A percentile compares a stretch with the other conserved stretches of the same genome.
phyloP scores from a whole-genome alignment of 2,113 vertebrate species.

The Sturnus vulgaris region DNA sequence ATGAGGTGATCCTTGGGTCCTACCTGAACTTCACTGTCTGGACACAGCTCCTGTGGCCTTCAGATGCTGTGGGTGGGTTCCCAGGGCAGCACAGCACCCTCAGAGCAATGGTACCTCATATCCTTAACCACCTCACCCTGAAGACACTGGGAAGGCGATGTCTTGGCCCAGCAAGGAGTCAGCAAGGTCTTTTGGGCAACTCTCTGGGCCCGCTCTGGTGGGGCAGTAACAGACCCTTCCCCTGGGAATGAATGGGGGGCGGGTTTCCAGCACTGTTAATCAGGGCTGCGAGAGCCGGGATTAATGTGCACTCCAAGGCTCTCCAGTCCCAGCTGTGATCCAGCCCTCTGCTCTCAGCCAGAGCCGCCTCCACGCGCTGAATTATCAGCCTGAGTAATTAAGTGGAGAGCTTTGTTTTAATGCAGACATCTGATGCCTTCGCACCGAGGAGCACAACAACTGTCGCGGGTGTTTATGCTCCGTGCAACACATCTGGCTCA shows the following conservation, averaged over 20 bases:
- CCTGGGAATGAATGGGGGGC: not conserved
- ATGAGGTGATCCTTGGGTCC: accelerated
- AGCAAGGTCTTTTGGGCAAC: not conserved
- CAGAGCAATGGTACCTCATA: accelerated
- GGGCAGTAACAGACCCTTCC: not conserved
- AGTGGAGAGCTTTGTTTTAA: conserved; percentile 65
- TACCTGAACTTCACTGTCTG: not conserved
- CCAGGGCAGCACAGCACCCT: not conserved
- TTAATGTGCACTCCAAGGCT: conserved; percentile 57
- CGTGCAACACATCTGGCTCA: conserved; percentile 58
- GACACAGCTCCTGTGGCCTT: not conserved
- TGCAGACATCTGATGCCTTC: conserved; percentile 61
- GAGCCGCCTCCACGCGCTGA: conserved; percentile 44
- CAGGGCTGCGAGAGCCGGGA: conserved; percentile 16
- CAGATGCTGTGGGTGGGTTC: not conserved
- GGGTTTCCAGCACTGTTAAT: conserved; percentile 38
- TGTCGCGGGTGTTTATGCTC: conserved; percentile 55
- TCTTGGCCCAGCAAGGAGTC: not conserved
- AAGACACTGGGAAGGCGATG: accelerated
- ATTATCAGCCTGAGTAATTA: conserved; percentile 62
- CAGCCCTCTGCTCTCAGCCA: conserved; percentile 54
- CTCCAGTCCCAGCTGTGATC: conserved; percentile 59
- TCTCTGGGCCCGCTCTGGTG: accelerated
- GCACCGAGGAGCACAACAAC: conserved; percentile 33
- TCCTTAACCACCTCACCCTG: not conserved